Conservation (phyloP, 1,140 invertebrate species). For the Cydia fagiglandana region DNA sequence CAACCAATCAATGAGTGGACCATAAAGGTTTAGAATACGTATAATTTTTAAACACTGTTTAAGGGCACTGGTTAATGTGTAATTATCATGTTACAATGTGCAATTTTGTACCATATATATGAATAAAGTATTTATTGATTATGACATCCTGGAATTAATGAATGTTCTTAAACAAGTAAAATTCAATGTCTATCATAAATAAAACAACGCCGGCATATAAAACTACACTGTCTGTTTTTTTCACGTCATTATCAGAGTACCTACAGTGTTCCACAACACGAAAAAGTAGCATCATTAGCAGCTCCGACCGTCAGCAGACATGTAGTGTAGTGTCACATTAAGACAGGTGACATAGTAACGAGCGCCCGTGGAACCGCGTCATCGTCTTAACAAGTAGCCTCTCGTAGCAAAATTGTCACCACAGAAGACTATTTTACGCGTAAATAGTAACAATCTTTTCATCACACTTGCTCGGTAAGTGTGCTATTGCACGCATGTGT, state of each 20-base stretch:
- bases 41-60: too few species aligned
- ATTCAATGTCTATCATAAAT: neutral
- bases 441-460: slow-evolving; percentile 66
- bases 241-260: neutral
- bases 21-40: too few species aligned
- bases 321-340: slow-evolving; percentile 44
- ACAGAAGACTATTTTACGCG: slow-evolving; percentile 67
- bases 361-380: slow-evolving; percentile 64
- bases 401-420: slow-evolving; percentile 71
- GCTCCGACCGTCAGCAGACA: slow-evolving; percentile 50
- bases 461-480: too few species aligned
- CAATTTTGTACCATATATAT: too few species aligned
- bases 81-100: too few species aligned
- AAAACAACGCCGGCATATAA: neutral
- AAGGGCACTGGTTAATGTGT: too few species aligned
- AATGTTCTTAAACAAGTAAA: too few species aligned
- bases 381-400: slow-evolving; percentile 66
- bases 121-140: too few species aligned
- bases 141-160: too few species aligned
- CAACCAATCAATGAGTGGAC: too few species aligned
- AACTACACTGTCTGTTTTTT: neutral
- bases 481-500: too few species aligned
- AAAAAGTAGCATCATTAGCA: slow-evolving; percentile 67
- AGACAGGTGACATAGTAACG: slow-evolving; percentile 71
- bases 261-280: neutral